These are phyloP conservation scores for Caenorhabditis afra DNA, from an alignment of 2,888 invertebrate genomes.

Conservation along the genomic window DNA sequence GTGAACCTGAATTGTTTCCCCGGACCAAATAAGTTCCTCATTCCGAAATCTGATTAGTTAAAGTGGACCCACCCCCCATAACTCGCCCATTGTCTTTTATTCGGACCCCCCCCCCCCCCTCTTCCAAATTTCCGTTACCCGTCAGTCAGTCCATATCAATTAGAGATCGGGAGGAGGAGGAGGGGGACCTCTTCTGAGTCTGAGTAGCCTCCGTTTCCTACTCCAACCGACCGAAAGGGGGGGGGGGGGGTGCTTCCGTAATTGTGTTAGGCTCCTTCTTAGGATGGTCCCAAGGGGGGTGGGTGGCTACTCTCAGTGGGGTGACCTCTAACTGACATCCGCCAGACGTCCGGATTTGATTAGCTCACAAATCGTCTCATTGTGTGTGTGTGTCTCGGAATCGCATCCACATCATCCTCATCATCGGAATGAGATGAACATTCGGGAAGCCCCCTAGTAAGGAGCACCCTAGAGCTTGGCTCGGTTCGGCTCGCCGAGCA, in stretches of 20 bases:
- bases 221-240: neutral
- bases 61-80: too few relatives aligned
- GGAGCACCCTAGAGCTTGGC: too few relatives aligned
- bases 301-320: neutral
- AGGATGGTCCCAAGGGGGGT: constrained; percentile 2
- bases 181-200: neutral
- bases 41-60: neutral
- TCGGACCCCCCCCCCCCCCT: neutral
- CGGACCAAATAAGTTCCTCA: too few relatives aligned
- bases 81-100: neutral
- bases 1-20: too few relatives aligned
- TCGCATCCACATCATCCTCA: too few relatives aligned
- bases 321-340: constrained; percentile 46
- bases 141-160: constrained; percentile 33
- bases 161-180: constrained; percentile 29
- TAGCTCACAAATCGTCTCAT: constrained; percentile 21
- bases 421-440: too few relatives aligned
- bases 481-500: too few relatives aligned
- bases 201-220: constrained; percentile 20
- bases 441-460: too few relatives aligned
- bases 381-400: neutral
- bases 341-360: constrained; percentile 31
- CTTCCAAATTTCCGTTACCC: too few relatives aligned
- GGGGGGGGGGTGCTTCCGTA: constrained; percentile 14
- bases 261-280: constrained; percentile 57